Evolutionary conservation across 2,888 invertebrate species (phyloP).

Genomic region (Proisotoma minuta): DNA sequence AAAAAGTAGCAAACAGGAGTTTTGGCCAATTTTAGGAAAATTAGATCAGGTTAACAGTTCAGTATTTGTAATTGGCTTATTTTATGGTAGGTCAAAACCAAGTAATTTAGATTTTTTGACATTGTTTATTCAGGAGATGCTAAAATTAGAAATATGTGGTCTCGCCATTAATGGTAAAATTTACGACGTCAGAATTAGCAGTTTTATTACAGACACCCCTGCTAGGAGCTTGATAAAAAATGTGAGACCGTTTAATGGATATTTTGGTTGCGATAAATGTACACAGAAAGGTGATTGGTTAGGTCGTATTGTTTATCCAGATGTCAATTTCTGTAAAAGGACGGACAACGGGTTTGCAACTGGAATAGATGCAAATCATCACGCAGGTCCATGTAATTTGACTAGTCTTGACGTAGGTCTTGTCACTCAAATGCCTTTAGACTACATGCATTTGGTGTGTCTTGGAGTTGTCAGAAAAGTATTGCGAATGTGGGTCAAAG

Average conservation of each 20-base stretch:
- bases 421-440: constrained; percentile 19
- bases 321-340: not conserved
- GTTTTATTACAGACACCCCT: not conserved
- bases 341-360: constrained; percentile 3
- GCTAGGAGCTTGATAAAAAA: constrained; percentile 4
- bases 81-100: not conserved
- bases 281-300: not conserved
- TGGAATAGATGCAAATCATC: constrained; percentile 6
- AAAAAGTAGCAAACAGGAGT: not conserved
- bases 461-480: constrained; percentile 11
- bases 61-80: constrained; percentile 2
- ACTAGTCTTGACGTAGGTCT: constrained; percentile 5
- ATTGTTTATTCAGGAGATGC: not conserved
- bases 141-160: not conserved
- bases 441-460: constrained; percentile 26
- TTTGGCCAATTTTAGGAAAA: constrained; percentile 5
- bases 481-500: not conserved
- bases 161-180: not conserved
- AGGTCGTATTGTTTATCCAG: not conserved
- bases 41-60: not conserved
- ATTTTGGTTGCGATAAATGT: constrained; percentile 9
- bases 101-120: constrained; percentile 1
- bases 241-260: not conserved
- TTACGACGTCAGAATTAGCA: not conserved
- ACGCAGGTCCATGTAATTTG: constrained; percentile 2